phyloP scores from a whole-genome alignment of 2,888 invertebrate genomes.

The Drosophila incognita region DNA sequence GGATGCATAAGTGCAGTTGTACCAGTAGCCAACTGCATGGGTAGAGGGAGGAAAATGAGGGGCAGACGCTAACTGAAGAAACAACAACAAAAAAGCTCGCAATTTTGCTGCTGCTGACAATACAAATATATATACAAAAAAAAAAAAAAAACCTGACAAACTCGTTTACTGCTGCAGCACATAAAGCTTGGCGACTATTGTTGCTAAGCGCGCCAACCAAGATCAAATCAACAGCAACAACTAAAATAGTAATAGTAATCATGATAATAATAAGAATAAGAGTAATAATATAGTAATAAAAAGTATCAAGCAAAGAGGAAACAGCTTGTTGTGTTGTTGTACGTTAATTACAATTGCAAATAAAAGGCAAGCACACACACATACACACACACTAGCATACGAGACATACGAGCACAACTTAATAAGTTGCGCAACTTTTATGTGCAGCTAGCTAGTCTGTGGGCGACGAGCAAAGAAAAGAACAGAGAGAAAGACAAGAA shows the following conservation, averaged over 20 bases:
- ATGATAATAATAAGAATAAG: conserved; percentile 30
- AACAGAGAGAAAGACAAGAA: neutral
- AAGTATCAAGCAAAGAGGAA: conserved; percentile 51
- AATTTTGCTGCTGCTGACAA: neutral
- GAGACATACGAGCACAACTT: conserved; percentile 23
- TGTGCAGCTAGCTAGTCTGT: conserved; percentile 42
- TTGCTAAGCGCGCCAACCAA: conserved; percentile 69
- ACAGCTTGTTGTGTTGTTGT: conserved; percentile 29
- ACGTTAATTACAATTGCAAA: conserved; percentile 75
- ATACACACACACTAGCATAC: neutral
- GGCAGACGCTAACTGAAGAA: neutral
- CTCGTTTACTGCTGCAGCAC: conserved; percentile 55
- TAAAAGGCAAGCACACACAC: conserved; percentile 51
- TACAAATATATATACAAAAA: neutral
- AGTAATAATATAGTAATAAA: conserved; percentile 31
- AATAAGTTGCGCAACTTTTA: conserved; percentile 70
- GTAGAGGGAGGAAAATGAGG: neutral
- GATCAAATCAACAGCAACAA: conserved; percentile 58
- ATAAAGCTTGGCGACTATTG: conserved; percentile 54
- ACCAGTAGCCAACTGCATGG: neutral
- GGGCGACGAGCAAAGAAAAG: conserved; percentile 10
- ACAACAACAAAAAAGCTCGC: conserved; percentile 7
- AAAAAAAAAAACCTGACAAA: conserved; percentile 61
- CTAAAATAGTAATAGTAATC: conserved; percentile 18
- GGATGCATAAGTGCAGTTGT: conserved; percentile 2